A percentile compares a stretch with the other conserved stretches of the same genome.
These are phyloP conservation scores for Cistogaster globosa DNA, from an alignment of 2,888 invertebrate genomes.

Conservation along the genomic window DNA sequence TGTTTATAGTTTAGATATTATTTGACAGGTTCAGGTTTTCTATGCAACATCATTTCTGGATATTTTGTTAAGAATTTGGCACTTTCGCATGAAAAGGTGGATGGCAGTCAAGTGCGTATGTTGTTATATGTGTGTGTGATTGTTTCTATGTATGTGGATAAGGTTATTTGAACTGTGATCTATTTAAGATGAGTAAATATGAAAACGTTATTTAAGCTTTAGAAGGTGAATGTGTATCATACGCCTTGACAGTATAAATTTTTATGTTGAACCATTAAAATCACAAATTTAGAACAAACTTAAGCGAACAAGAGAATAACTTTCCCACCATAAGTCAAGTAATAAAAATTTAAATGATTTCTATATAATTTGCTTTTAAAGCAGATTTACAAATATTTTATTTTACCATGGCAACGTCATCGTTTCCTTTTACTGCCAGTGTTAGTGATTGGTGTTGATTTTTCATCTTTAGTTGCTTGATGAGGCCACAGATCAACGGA, in stretches of 20 bases:
- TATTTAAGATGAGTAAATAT: constrained; percentile 31
- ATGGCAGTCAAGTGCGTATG: not conserved
- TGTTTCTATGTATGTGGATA: not conserved
- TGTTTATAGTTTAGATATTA: constrained; percentile 33
- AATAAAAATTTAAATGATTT: constrained; percentile 28
- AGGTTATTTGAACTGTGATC: constrained; percentile 44
- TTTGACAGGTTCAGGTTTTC: constrained; percentile 65
- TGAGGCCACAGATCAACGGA: constrained; percentile 80
- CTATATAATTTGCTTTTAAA: constrained; percentile 29
- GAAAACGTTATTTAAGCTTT: constrained; percentile 28
- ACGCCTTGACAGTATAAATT: constrained; percentile 38
- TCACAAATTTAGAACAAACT: constrained; percentile 50
- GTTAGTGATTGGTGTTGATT: constrained; percentile 35
- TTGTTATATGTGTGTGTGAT: not conserved
- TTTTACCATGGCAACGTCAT: not conserved
- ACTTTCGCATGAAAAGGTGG: not conserved
- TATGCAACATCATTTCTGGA: constrained; percentile 46
- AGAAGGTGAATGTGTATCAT: constrained; percentile 64
- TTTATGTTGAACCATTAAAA: constrained; percentile 74
- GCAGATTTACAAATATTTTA: too few relatives aligned
- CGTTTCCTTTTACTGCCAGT: not conserved
- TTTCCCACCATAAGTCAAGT: constrained; percentile 34
- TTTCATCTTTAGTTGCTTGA: constrained; percentile 24
- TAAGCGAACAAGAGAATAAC: constrained; percentile 2
- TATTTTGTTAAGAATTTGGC: constrained; percentile 54